Percentiles rank a stretch among this genome's conserved stretches.
Conservation (phyloP, 2,797 vertebrate genomes). For the Tachyglossus aculeatus region DNA sequence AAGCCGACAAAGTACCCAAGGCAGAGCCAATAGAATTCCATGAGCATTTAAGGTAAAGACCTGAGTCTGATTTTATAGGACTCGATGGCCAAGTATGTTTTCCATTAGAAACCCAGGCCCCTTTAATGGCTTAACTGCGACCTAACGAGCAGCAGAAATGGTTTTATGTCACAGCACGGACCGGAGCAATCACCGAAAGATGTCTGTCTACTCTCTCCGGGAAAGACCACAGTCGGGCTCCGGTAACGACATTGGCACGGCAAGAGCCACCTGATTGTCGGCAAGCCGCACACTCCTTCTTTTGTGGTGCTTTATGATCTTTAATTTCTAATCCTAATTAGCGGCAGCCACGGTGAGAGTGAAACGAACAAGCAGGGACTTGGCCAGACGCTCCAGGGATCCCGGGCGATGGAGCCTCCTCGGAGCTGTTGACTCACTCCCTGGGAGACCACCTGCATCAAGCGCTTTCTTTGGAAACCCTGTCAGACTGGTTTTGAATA, state of each 20-base stretch:
- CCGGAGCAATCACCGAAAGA: constrained; percentile 35
- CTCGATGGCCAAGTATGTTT: constrained; percentile 17
- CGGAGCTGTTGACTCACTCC: too few species aligned
- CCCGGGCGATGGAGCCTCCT: too few species aligned
- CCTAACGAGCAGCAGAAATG: constrained; percentile 42
- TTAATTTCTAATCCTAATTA: constrained; percentile 55
- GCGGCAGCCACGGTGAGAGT: constrained; percentile 27
- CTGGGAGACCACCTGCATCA: too few species aligned
- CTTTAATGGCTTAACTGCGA: constrained; percentile 32
- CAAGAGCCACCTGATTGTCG: constrained; percentile 28
- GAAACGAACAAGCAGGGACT: constrained; percentile 34
- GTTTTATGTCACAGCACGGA: constrained; percentile 48
- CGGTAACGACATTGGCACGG: constrained; percentile 5
- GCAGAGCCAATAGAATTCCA: not conserved
- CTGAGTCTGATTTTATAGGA: constrained; percentile 28
- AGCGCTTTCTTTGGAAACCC: too few species aligned
- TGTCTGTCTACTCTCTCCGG: too few species aligned
- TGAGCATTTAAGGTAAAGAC: not conserved
- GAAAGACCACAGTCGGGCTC: constrained; percentile 29
- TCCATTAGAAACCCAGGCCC: constrained; percentile 34
- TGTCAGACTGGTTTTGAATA: too few species aligned
- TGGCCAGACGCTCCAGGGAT: too few species aligned
- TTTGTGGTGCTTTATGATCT: constrained; percentile 46
- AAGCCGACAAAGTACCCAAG: constrained; percentile 2
- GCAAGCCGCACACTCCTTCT: constrained; percentile 41